Evolutionary conservation across 92 coral and sea anemone genomes (phyloP).

Genomic region (Pocillopora grandis): DNA sequence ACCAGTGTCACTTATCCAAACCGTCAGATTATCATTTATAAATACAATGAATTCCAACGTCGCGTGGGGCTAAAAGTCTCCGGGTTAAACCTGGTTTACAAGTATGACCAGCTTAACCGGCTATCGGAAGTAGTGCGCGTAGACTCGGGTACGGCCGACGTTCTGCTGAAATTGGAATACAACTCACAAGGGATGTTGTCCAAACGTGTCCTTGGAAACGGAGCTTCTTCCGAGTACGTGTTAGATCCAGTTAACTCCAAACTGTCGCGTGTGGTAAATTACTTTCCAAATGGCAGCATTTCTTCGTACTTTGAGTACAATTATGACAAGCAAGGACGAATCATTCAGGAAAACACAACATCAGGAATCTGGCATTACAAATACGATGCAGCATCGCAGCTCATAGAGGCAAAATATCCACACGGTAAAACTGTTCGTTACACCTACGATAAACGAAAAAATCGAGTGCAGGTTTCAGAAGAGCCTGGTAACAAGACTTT

Average conservation of each 20-base stretch:
- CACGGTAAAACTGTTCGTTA: conserved; percentile 40
- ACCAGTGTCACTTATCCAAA: conserved; percentile 63
- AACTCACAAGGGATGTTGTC: conserved; percentile 51
- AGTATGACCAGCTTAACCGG: conserved; percentile 57
- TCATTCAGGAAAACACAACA: conserved; percentile 50
- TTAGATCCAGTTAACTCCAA: conserved; percentile 44
- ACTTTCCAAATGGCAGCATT: conserved; percentile 46
- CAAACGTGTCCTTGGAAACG: conserved; percentile 70
- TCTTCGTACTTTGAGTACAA: conserved; percentile 63
- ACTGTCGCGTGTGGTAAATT: conserved; percentile 43
- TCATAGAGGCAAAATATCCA: conserved; percentile 60
- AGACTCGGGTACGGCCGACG: conserved; percentile 30
- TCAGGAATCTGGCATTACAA: conserved; percentile 52
- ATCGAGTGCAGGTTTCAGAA: conserved; percentile 49
- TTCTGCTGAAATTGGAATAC: conserved; percentile 50
- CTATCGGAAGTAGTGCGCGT: conserved; percentile 43
- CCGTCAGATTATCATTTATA: conserved; percentile 44
- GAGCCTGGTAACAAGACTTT: conserved; percentile 42
- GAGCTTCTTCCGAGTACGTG: conserved; percentile 46
- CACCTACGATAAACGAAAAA: conserved; percentile 66
- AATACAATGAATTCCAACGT: conserved; percentile 57
- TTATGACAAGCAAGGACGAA: conserved; percentile 70
- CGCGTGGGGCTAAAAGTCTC: conserved; percentile 54
- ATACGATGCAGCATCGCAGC: conserved; percentile 74
- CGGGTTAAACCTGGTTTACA: conserved; percentile 54